These are phyloP conservation scores for Calosoma granatense DNA, from an alignment of 1,140 invertebrate species.

Conservation along the genomic window DNA sequence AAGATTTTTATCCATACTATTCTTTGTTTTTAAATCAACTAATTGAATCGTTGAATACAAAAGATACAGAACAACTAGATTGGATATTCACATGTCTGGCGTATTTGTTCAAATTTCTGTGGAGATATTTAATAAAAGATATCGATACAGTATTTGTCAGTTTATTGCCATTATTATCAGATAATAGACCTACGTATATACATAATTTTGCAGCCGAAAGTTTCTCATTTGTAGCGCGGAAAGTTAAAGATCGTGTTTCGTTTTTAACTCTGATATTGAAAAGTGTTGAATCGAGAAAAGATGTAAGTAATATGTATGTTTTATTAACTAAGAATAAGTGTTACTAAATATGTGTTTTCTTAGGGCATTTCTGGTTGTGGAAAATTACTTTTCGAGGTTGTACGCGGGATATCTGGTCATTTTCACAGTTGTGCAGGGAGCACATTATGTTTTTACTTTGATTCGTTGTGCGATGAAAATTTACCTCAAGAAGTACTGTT, in stretches of 20 bases:
- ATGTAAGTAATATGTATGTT: conserved; percentile 55
- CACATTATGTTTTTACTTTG: conserved; percentile 51
- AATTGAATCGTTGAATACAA: conserved; percentile 60
- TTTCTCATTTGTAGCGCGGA: conserved; percentile 84
- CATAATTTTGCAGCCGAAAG: conserved; percentile 88
- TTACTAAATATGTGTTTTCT: conserved; percentile 20
- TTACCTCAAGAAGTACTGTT: conserved; percentile 46
- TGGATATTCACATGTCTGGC: conserved; percentile 73
- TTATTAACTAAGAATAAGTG: conserved; percentile 12
- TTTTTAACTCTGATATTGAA: conserved; percentile 63
- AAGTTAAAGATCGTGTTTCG: conserved; percentile 67
- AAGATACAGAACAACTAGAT: conserved; percentile 73
- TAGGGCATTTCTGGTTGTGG: conserved; percentile 64
- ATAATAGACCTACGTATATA: conserved; percentile 65
- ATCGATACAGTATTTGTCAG: conserved; percentile 61
- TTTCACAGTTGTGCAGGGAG: conserved; percentile 68
- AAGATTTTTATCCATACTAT: conserved; percentile 80
- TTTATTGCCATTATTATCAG: conserved; percentile 63
- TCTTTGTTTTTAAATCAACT: conserved; percentile 55
- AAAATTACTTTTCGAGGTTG: conserved; percentile 73
- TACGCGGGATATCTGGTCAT: conserved; percentile 66
- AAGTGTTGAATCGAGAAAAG: conserved; percentile 50
- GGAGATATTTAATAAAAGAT: conserved; percentile 71
- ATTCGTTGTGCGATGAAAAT: conserved; percentile 42
- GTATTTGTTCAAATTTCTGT: conserved; percentile 81